Evolutionary conservation across 1,140 invertebrate species (phyloP).

Genomic region (Leptinotarsa lineolata): DNA sequence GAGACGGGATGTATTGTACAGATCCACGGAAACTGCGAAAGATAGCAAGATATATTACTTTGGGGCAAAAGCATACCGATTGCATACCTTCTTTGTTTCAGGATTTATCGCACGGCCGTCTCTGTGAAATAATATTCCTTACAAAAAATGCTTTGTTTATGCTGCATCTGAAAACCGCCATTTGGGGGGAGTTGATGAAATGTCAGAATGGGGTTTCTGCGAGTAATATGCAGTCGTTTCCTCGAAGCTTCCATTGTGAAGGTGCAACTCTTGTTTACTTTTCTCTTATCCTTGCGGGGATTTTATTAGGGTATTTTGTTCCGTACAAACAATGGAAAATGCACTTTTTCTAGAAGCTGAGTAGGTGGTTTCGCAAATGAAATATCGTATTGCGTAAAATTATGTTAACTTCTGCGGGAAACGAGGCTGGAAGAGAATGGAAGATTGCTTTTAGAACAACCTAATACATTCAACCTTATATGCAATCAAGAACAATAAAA

Average conservation of each 20-base stretch:
- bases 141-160: conserved; percentile 28
- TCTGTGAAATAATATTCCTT: conserved; percentile 29
- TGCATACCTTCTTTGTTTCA: conserved; percentile 33
- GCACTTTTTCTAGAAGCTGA: neutral
- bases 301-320: neutral
- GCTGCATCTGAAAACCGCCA: conserved; percentile 13
- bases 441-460: too few relatives aligned
- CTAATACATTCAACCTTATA: too few relatives aligned
- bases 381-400: neutral
- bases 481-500: too few relatives aligned
- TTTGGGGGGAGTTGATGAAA: neutral
- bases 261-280: conserved; percentile 8
- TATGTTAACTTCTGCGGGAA: too few relatives aligned
- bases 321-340: neutral
- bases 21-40: conserved; percentile 27
- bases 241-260: neutral
- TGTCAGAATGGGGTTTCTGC: neutral
- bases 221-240: conserved; percentile 3
- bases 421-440: too few relatives aligned
- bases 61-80: conserved; percentile 28
- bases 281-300: neutral
- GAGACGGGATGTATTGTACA: conserved; percentile 15
- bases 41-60: conserved; percentile 32
- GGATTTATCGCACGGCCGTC: conserved; percentile 28
- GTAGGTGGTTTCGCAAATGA: neutral